Conservation (phyloP, 2,888 invertebrate species). For the Cataglyphis cursor region DNA sequence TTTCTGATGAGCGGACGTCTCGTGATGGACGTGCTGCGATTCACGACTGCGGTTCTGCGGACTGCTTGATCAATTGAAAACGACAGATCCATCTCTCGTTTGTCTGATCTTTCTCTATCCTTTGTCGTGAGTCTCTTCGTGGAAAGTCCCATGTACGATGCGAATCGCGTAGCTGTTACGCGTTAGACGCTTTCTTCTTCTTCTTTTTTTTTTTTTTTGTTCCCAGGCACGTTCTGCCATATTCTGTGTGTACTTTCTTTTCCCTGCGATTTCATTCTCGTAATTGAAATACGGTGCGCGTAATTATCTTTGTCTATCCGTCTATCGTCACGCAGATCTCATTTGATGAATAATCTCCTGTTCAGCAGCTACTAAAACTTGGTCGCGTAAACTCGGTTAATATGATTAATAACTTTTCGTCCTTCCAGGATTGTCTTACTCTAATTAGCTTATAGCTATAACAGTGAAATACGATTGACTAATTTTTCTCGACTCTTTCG, state of each 20-base stretch:
- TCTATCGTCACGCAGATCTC: slow-evolving; percentile 15
- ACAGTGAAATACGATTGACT: not conserved
- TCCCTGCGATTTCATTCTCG: slow-evolving; percentile 25
- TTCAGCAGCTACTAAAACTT: not conserved
- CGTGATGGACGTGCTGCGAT: slow-evolving; percentile 19
- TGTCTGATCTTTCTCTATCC: slow-evolving; percentile 21
- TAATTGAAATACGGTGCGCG: slow-evolving; percentile 13
- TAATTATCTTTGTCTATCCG: not conserved
- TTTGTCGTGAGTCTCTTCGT: slow-evolving; percentile 60
- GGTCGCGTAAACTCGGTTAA: not conserved
- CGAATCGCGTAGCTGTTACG: slow-evolving; percentile 84
- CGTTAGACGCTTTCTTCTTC: slow-evolving; percentile 77
- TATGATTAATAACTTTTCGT: not conserved
- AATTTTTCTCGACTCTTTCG: not conserved
- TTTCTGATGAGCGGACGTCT: not conserved
- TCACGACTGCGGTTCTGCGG: slow-evolving; percentile 43
- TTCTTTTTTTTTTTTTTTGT: not conserved
- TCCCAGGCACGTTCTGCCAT: slow-evolving; percentile 44
- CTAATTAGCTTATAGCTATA: not conserved
- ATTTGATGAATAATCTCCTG: not conserved
- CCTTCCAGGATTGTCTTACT: too few relatives aligned
- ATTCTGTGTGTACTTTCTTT: slow-evolving; percentile 17
- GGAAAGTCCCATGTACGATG: slow-evolving; percentile 62
- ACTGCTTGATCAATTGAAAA: slow-evolving; percentile 63
- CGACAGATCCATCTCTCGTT: slow-evolving; percentile 58